Base-by-base conservation (phyloP, 2,113 vertebrate species). In the Cyprinodon variegatus region DNA sequence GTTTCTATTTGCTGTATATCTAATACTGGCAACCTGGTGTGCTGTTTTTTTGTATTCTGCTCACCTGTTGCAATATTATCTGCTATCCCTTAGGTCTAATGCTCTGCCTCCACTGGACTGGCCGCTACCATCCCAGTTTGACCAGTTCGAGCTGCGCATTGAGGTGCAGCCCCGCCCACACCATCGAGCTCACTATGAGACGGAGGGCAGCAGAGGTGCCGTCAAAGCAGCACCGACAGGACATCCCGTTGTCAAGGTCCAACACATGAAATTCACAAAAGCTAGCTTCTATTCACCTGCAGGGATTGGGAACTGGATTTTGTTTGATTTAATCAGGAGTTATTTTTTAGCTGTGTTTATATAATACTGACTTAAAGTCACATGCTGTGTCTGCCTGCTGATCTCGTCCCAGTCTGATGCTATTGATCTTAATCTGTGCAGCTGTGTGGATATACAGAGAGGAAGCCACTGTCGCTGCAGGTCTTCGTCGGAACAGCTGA, bases 401-500 rank as follows among this genome's bases (percentile, higher is more conserved):
- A 72, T 61, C 84, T 76, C 68, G 0, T 86, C 53, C 41, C 83
- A 82, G 79, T 75, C 70, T 85, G 76, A 74, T 63, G 17, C 45
- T 57, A 7, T 50, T 57, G 64, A 53, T 65, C 74, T 11, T 45
- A 74, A 63, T 81, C 78, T 78, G 37, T 69, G 0, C 89, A 98
- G 97, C 94, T 98, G 75, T 86, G 94, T 72, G 97, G 97, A 38
- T 97, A 96, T 79, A 92, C 82, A 63, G 94, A 88, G 93, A 95
- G 94, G 73, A 96, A 98, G 90, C 96, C 96, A 0, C 94, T 98
- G 41, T 96, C 96, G 0, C 92, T 98, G 3, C 97, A 98, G 92
- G 96, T 97, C 89, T 98, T 97, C 85, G 97, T 98, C 0, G 97
- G 97, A 72, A 97, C 97, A 0, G 97, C 97, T 0, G 96, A 98